Conservation (phyloP, 2,113 vertebrate species). For the Platichthys flesus region DNA sequence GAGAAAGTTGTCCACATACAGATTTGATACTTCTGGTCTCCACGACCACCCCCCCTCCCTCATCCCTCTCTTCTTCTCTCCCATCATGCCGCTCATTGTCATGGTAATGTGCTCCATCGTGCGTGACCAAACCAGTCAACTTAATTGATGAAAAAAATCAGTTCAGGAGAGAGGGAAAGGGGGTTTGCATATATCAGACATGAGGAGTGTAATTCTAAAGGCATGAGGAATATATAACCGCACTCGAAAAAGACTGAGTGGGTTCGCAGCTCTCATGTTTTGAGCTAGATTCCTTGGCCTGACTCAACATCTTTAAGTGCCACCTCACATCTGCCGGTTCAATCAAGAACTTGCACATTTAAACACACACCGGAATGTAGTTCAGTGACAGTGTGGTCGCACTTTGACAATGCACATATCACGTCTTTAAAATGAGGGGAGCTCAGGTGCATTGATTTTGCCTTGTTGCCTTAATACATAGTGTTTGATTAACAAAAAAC, state of each 20-base stretch:
- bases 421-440: background rate
- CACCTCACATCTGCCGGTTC: background rate
- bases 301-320: background rate
- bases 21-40: constrained; percentile 28
- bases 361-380: background rate
- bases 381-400: background rate
- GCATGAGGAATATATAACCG: background rate
- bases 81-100: constrained; percentile 58
- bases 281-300: constrained; percentile 8
- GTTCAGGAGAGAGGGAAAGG: constrained; percentile 18
- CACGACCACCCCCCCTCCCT: background rate
- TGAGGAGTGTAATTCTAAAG: constrained; percentile 36
- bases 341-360: background rate
- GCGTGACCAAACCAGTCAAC: constrained; percentile 65
- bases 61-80: constrained; percentile 10
- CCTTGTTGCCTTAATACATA: too few relatives aligned
- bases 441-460: background rate
- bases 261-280: background rate
- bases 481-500: background rate
- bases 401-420: background rate
- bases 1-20: constrained; percentile 56
- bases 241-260: background rate
- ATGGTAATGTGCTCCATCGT: constrained; percentile 66
- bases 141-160: constrained; percentile 67
- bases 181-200: constrained; percentile 57